These are phyloP conservation scores for Perca flavescens DNA, from an alignment of 2,113 vertebrate species.

Conservation along the genomic window DNA sequence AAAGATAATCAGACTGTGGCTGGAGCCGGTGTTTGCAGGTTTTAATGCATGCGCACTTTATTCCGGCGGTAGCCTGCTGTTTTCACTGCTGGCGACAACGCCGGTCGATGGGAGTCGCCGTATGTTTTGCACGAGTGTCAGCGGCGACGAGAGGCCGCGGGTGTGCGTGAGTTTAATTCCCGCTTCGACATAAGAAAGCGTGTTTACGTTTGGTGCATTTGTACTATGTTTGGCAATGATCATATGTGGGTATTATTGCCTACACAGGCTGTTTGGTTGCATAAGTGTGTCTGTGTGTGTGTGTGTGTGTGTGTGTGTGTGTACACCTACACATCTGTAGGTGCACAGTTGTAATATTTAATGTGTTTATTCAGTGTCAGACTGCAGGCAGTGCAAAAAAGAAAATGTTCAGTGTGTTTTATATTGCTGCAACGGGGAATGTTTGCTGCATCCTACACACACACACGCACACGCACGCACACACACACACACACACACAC, in stretches of 20 bases:
- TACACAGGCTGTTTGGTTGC: background rate
- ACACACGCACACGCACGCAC: constrained; percentile 6
- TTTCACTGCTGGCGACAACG: constrained; percentile 44
- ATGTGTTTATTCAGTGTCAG: constrained; percentile 20
- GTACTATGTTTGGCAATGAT: background rate
- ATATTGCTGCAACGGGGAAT: constrained; percentile 1
- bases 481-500: constrained; percentile 16
- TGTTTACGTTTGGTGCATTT: too few relatives aligned
- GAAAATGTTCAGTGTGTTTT: constrained; percentile 21
- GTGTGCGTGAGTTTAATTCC: constrained; percentile 20
- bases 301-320: background rate
- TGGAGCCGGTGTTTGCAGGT: background rate
- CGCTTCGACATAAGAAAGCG: background rate
- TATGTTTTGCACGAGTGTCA: constrained; percentile 28
- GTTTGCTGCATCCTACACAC: constrained; percentile 22
- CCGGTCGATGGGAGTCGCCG: constrained; percentile 11
- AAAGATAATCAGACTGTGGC: constrained; percentile 2
- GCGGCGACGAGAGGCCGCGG: constrained; percentile 13
- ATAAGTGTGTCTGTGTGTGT: background rate
- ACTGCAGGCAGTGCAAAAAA: constrained; percentile 5
- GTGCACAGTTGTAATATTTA: constrained; percentile 2
- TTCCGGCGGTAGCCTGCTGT: constrained; percentile 35
- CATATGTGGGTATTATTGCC: background rate
- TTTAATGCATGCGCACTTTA: constrained; percentile 33
- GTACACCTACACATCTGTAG: background rate